Percentiles rank a stretch among this genome's conserved stretches.
phyloP scores from a whole-genome alignment of 53 echinoderm and acorn worm species.

The Echinarachnius parma region DNA sequence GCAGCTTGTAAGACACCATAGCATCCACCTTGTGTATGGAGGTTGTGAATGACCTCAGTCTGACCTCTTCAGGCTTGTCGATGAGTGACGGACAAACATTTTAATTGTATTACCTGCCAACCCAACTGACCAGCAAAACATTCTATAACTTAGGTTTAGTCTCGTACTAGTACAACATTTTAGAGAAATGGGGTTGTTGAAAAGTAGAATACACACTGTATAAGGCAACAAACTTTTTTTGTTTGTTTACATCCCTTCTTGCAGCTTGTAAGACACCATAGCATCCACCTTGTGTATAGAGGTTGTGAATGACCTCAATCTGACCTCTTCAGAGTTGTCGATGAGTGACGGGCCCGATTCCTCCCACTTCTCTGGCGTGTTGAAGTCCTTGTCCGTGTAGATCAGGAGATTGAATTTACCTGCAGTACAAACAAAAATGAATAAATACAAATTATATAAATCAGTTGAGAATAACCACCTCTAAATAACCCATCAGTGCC shows the following conservation, averaged over 20 bases:
- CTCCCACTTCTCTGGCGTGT: constrained; percentile 83
- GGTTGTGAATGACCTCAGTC: constrained; percentile 84
- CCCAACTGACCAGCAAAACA: no score
- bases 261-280: constrained; percentile 82
- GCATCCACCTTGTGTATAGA: constrained; percentile 89
- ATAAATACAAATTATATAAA: no score
- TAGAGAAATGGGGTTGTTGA: no score
- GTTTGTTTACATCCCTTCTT: constrained; percentile 58
- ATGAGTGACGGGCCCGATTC: constrained; percentile 89
- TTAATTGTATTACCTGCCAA: no score
- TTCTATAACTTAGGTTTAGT: no score
- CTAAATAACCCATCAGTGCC: no score
- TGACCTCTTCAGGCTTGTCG: constrained; percentile 84
- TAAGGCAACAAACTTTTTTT: no score
- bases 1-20: constrained; percentile 82
- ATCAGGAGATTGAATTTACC: constrained; percentile 94
- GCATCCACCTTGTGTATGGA: constrained; percentile 89
- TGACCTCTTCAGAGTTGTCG: constrained; percentile 84
- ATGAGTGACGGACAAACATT: constrained; percentile 85
- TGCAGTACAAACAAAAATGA: constrained; percentile 16
- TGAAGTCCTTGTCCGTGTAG: constrained; percentile 89
- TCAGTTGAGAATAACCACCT: no score
- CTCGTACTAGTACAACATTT: no score
- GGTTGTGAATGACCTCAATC: constrained; percentile 84
- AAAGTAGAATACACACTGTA: no score